Percentiles rank a stretch among this genome's conserved stretches.
Evolutionary conservation across 2,797 vertebrate species (phyloP).

Genomic region (Trematomus bernacchii): DNA sequence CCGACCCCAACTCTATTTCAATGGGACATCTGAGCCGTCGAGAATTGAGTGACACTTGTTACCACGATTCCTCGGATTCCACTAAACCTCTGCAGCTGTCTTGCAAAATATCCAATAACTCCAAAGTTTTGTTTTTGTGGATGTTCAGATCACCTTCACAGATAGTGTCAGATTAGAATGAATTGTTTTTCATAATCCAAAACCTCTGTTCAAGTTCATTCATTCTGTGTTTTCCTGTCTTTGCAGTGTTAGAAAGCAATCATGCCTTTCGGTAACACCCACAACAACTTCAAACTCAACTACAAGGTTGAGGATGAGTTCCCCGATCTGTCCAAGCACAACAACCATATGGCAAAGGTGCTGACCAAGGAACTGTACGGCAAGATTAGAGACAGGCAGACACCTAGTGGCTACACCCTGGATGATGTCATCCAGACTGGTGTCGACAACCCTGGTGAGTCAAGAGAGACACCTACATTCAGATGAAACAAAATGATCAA

Average conservation of each 20-base stretch:
- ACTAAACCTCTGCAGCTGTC: conserved; percentile 70
- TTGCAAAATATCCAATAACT: conserved; percentile 26
- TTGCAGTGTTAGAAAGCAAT: conserved; percentile 83
- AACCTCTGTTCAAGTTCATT: conserved; percentile 3
- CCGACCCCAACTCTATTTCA: conserved; percentile 67
- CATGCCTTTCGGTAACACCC: conserved; percentile 97
- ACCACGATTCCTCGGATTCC: conserved; percentile 61
- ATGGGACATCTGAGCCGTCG: conserved; percentile 70
- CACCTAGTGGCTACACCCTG: conserved; percentile 92
- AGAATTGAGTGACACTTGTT: conserved; percentile 73
- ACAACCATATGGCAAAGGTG: conserved; percentile 97
- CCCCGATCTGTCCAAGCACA: conserved; percentile 92
- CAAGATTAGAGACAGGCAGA: conserved; percentile 93
- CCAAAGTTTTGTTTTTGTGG: neutral
- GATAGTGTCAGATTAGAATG: neutral
- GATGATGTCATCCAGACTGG: conserved; percentile 95
- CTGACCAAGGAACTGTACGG: conserved; percentile 89
- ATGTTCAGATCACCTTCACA: neutral
- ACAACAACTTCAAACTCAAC: conserved; percentile 96
- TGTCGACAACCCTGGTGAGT: conserved; percentile 93
- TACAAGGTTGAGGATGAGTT: conserved; percentile 90
- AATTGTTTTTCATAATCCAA: neutral
- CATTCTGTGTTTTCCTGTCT: conserved; percentile 15
- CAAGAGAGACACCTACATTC: neutral
- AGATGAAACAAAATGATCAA: neutral